Evolutionary conservation across 2,113 vertebrate genomes (phyloP), one percentile per base, ranked within the genome.

Genomic region (Lasiurus borealis): DNA sequence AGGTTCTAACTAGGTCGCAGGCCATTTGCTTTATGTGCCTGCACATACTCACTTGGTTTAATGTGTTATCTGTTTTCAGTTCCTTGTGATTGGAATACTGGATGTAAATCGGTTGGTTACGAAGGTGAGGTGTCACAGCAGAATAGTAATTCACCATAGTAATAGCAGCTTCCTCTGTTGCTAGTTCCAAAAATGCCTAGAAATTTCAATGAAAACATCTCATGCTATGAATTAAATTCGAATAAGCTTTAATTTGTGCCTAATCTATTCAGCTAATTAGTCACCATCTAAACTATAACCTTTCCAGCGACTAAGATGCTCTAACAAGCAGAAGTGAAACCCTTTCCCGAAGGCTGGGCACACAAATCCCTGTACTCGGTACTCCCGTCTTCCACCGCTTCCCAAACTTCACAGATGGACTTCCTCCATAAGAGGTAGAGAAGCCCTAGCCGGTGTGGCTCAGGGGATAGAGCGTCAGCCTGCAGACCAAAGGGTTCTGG

Each of bases 31-130:
- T 90, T 75, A 71, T 72, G 12, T 77, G 75, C 1, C 31, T 64
- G 89, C 11, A 85, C 50, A 95, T 80, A 94, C 29, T 97, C 96
- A 99, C 99, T 98, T 99, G 99, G 97, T 99, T 99, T 88, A 99
- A 98, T 36, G 99, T 98, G 95, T 99, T 99, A 98, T 99, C 99
- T 16, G 99, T 99, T 98, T 99, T 99, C 9, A 99, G 98, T 76
- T 99, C 99, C 98, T 99, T 99, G 97, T 99, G 99, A 98, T 99
- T 99, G 46, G 99, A 99, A 97, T 99, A 99, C 94, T 99, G 99
- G 96, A 99, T 99, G 90, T 99, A 99, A 94, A 99, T 99, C 0
- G 99, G 99, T 50, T 99, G 98, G 90, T 99, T 99, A 95, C 99
- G 99, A 95, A 99, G 98, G 75, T 99, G 99, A 94, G 99, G 99